phyloP scores from a whole-genome alignment of 2,113 vertebrate genomes.

The Cyrtonyx montezumae region DNA sequence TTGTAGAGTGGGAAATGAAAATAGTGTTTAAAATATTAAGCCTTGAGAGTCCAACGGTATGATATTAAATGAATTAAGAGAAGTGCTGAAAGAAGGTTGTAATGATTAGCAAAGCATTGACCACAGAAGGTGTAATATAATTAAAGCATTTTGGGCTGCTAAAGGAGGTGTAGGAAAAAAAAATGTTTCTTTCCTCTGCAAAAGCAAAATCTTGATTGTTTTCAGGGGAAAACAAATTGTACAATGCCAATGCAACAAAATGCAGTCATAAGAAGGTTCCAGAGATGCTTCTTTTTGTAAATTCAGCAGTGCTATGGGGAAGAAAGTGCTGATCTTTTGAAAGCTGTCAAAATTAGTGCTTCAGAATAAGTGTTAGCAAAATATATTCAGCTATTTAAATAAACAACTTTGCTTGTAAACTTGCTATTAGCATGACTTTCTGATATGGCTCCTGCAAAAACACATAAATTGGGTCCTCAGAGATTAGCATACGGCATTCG shows the following conservation, averaged over 20 bases:
- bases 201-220: neutral
- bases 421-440: conserved; percentile 35
- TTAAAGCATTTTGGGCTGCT: neutral
- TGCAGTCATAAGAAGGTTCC: neutral
- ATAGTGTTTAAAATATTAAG: neutral
- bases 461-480: neutral
- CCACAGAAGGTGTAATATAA: neutral
- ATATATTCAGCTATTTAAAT: conserved; percentile 39
- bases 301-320: neutral
- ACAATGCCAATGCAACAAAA: neutral
- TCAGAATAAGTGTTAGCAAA: conserved; percentile 36
- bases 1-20: neutral
- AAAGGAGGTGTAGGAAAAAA: neutral
- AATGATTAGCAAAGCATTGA: neutral
- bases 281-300: neutral
- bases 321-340: conserved; percentile 31
- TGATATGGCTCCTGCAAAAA: neutral
- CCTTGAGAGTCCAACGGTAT: neutral
- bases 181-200: neutral
- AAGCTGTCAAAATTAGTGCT: neutral
- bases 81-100: neutral
- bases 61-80: neutral
- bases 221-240: neutral
- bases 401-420: conserved; percentile 24
- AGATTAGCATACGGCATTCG: neutral